These are phyloP conservation scores for Drosophila longiperda DNA, from an alignment of 2,888 invertebrate species.

Conservation along the genomic window DNA sequence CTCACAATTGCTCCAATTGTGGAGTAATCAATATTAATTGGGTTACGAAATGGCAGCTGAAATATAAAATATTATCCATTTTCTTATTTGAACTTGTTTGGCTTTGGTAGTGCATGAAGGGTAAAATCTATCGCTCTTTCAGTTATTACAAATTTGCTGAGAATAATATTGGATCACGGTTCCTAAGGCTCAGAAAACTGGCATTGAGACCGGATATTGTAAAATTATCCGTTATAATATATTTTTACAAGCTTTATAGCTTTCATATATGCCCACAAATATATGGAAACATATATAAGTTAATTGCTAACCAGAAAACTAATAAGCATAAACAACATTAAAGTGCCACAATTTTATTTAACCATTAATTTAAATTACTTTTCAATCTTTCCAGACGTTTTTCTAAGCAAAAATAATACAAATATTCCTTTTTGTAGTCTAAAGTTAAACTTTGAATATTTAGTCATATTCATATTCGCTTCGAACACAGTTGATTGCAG, in stretches of 20 bases:
- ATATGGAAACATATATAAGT: too few relatives aligned
- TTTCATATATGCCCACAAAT: neutral
- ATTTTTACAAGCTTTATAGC: neutral
- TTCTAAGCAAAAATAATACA: too few relatives aligned
- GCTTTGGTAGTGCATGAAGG: conserved; percentile 7
- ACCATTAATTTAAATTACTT: neutral
- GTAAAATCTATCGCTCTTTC: neutral
- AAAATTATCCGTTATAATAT: neutral
- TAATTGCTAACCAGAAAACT: too few relatives aligned
- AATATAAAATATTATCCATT: conserved; percentile 40
- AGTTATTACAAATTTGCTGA: neutral
- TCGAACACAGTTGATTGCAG: conserved; percentile 82
- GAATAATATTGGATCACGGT: neutral
- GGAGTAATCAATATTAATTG: conserved; percentile 52
- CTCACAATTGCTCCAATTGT: conserved; percentile 24
- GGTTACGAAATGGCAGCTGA: conserved; percentile 1
- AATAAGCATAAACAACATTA: too few relatives aligned
- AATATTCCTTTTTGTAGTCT: too few relatives aligned
- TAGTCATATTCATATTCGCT: neutral
- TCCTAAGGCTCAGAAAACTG: neutral
- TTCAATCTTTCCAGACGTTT: too few relatives aligned
- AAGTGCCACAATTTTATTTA: neutral
- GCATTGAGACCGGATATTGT: neutral
- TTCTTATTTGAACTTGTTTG: conserved; percentile 38
- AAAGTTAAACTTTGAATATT: too few relatives aligned